Evolutionary conservation across 2,797 vertebrate genomes (phyloP).

Genomic region (Cyclura pinguis): DNA sequence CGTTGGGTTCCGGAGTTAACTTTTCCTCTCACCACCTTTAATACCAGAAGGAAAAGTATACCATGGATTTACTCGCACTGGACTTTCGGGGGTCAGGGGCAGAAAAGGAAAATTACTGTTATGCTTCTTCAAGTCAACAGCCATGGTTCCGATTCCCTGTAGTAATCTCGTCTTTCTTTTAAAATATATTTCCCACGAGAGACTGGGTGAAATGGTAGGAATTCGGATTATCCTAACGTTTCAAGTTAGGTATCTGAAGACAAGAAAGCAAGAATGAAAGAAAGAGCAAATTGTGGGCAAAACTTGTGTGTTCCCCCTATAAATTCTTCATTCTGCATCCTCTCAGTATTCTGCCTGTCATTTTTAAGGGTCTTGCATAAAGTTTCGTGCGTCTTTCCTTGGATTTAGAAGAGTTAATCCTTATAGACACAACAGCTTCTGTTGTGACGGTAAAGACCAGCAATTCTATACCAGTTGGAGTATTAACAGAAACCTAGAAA

Average conservation of each 20-base stretch:
- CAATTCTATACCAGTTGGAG: conserved; percentile 73
- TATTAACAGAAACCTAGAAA: conserved; percentile 54
- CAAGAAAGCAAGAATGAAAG: no score
- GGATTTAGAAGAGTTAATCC: conserved; percentile 73
- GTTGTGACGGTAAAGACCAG: conserved; percentile 72
- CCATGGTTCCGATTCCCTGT: neutral
- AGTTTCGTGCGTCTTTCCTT: conserved; percentile 38
- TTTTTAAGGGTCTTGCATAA: neutral
- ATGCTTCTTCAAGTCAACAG: neutral
- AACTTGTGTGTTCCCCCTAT: no score
- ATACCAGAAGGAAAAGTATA: neutral
- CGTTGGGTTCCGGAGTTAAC: neutral
- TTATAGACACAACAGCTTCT: conserved; percentile 78
- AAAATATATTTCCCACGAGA: neutral
- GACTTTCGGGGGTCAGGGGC: neutral
- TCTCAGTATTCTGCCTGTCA: neutral
- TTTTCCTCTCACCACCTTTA: neutral
- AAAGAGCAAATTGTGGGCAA: neutral
- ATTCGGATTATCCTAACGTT: neutral
- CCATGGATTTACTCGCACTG: neutral
- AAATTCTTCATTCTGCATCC: neutral
- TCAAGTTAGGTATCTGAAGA: neutral
- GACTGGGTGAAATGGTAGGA: neutral
- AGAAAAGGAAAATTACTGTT: neutral
- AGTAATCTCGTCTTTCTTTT: neutral